Evolutionary conservation across 1,140 invertebrate genomes (phyloP), one percentile per base, ranked within the genome.

Genomic region (Neuroterus valhalla): DNA sequence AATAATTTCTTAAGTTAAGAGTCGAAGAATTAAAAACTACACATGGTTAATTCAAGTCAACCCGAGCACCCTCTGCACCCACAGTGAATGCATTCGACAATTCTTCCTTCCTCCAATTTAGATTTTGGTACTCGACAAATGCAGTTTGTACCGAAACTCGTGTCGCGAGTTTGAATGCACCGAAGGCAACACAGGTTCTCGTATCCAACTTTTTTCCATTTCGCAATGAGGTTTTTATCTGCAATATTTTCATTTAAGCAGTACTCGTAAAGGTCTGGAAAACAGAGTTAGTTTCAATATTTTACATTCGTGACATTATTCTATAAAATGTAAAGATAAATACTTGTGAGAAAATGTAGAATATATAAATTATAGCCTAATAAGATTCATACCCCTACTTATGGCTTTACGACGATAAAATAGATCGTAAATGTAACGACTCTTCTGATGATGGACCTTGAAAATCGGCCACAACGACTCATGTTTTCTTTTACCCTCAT

Each of bases 131-230:
- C 99, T 76, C 99, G 91, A 87, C 99, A 99, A 76, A 99, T 99
- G 85, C 99, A 99, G 89, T 99, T 99, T 0, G 99, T 99, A 2
- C 96, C 97, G 91, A 99, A 99, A 90, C 99, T 99, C 2, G 99
- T 99, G 85, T 99, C 98, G 84, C 98, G 93, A 0, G 97, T 97
- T 86, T 99, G 99, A 85, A 99, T 99, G 87, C 99, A 99, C 12
- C 98, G 92, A n/a, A 99, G 90, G 88, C 99, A 99, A 85, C 99
- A 99, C 5, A 99, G 90, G 88, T 99, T 99, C 90, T 99, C 99
- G 91, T 99, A 99, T 0, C 99, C 99, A 79, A 97, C 96, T 89
- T 99, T 99, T 88, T 99, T 99, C 99, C 99, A 99, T 88, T 99
- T 99, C 0, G 99, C 99, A 82, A 99, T 99, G 2, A 99, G 90